Base-by-base conservation (phyloP, 2,888 invertebrate species). In the Agrilus cyanescens region DNA sequence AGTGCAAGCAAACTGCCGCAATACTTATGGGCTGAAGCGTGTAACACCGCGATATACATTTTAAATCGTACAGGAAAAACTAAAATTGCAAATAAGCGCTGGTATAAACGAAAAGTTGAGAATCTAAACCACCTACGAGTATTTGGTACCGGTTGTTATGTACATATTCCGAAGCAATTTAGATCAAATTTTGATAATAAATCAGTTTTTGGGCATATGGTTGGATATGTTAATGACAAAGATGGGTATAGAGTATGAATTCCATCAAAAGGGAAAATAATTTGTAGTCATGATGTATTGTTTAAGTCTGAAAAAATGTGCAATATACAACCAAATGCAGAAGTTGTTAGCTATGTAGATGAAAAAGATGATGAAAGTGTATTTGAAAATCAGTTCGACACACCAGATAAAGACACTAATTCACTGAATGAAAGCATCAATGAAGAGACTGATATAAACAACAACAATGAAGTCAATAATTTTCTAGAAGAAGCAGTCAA, bases 1-100 rank as follows among this genome's bases (percentile, higher is more conserved):
- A 30, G 13, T 29, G 30, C 31, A 30, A 38, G 30, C 33, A 33
- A 33, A 7, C 15, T 48, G 4, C 44, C 48, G 5, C 14, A 32
- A 10, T 37, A 13, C 13, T 34, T 53, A 2, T 54, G 53, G 52
- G 46, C 49, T 15, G 47, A 50, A 37, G 50, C 50, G 8, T 41
- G 40, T 1, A 41, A 42, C 25, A 50, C 47, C 6, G 50, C 48
- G 1, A 48, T 47, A 4, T 50, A 49, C 16, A n/a, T 48, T 12
- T 34, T 50, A 6, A 54, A 52, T 41, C 32, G 45, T 15, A 43
- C 49, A 8, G 40, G 44, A 14, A 47, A 44, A 16, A 37, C 36
- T 31, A 37, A 20, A 12, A 32, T 32, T 5, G 16, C 18, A 16
- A 29, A 15, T 33, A 41, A 50, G 44, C 15, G 45, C 25, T 50